These are phyloP conservation scores for Carpatolechia fugitivella DNA, from an alignment of 2,888 invertebrate species.

Conservation along the genomic window DNA sequence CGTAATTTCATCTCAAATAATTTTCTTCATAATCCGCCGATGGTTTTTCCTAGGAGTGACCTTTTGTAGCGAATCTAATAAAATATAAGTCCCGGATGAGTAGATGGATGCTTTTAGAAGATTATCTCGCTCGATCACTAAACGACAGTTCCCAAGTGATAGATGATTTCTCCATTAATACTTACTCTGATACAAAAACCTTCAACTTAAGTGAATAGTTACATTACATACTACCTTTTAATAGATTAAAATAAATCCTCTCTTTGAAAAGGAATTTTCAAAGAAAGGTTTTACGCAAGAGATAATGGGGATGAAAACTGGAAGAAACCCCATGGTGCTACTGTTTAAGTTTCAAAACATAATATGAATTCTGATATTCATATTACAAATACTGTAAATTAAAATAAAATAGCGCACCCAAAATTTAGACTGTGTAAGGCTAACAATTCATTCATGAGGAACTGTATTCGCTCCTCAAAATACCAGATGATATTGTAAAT, in stretches of 20 bases:
- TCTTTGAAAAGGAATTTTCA: too few relatives aligned
- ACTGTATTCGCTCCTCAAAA: too few relatives aligned
- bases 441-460: too few relatives aligned
- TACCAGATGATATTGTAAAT: too few relatives aligned
- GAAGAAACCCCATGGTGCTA: too few relatives aligned
- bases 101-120: slow-evolving; percentile 42
- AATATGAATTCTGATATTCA: too few relatives aligned
- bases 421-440: too few relatives aligned
- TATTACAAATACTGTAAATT: too few relatives aligned
- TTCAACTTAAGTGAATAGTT: neutral
- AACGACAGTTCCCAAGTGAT: slow-evolving; percentile 38
- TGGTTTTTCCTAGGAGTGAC: neutral
- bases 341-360: too few relatives aligned
- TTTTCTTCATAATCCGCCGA: neutral
- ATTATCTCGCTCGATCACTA: slow-evolving; percentile 45
- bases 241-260: neutral
- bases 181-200: slow-evolving; percentile 1
- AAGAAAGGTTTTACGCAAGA: too few relatives aligned
- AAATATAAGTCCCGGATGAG: slow-evolving; percentile 19
- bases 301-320: too few relatives aligned
- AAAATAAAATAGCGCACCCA: too few relatives aligned
- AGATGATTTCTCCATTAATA: slow-evolving; percentile 31
- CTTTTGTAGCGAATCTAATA: slow-evolving; percentile 8
- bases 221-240: neutral
- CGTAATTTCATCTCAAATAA: neutral